phyloP scores from a whole-genome alignment of 2,113 vertebrate species.

The Piaya cayana region DNA sequence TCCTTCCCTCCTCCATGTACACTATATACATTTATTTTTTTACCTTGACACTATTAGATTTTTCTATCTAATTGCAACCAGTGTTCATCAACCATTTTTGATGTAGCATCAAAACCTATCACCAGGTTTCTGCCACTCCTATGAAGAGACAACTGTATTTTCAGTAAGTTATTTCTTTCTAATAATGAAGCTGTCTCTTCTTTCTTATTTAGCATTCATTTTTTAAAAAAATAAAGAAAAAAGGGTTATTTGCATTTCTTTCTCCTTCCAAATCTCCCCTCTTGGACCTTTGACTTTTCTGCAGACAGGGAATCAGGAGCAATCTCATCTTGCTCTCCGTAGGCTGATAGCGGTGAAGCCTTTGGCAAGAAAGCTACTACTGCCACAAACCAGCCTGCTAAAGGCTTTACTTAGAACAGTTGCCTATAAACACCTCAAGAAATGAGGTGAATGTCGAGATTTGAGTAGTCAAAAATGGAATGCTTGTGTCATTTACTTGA shows the following conservation, averaged over 20 bases:
- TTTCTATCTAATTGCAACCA: background rate
- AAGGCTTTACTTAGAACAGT: background rate
- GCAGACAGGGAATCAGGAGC: background rate
- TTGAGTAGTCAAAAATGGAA: background rate
- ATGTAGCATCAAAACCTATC: background rate
- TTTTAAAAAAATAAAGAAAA: too few species aligned
- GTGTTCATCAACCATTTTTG: background rate
- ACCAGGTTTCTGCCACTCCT: background rate
- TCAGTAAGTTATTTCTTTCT: background rate
- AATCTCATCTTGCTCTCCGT: background rate
- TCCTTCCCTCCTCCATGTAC: background rate
- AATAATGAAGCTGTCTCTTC: background rate
- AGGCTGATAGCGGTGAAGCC: background rate
- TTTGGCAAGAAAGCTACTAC: background rate
- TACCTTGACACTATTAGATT: background rate
- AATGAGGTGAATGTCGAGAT: background rate
- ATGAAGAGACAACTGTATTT: background rate
- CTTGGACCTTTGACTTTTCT: background rate
- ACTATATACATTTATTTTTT: background rate
- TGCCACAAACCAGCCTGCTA: background rate
- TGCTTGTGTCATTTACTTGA: background rate
- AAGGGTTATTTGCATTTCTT: background rate
- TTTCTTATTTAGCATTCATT: background rate
- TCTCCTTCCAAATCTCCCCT: background rate
- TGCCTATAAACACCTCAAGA: background rate